Conservation (phyloP, 2,113 vertebrate genomes). For the Clarias batrachus region DNA sequence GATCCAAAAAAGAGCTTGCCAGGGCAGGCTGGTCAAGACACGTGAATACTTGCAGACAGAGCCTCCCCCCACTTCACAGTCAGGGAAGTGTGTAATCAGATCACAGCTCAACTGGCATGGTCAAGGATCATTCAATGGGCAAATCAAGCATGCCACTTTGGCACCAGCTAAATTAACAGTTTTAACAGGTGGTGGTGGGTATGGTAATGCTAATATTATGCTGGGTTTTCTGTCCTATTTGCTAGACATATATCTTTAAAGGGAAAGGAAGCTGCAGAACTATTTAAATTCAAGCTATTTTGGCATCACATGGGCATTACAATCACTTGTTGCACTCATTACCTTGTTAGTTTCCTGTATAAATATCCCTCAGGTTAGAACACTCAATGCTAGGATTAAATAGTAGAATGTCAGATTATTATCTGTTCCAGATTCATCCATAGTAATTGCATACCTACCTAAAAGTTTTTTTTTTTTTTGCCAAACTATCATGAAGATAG, state of each 20-base stretch:
- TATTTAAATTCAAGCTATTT: neutral
- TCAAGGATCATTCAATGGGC: conserved; percentile 38
- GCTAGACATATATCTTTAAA: neutral
- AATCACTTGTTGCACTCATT: neutral
- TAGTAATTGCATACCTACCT: neutral
- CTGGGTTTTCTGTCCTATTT: neutral
- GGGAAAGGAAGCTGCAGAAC: neutral
- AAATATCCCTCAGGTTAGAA: neutral
- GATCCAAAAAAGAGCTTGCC: conserved; percentile 58
- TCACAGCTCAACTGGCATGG: conserved; percentile 50
- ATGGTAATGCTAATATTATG: conserved; percentile 3
- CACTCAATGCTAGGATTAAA: neutral
- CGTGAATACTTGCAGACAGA: conserved; percentile 51
- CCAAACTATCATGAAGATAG: neutral
- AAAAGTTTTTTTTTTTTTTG: neutral
- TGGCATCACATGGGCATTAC: too few species aligned
- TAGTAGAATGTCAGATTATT: neutral
- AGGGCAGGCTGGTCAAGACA: conserved; percentile 56
- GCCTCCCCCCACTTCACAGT: conserved; percentile 55
- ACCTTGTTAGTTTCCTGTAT: neutral
- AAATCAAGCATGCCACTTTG: conserved; percentile 53
- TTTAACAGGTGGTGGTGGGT: conserved; percentile 25
- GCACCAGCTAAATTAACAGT: conserved; percentile 15
- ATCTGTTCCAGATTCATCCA: neutral
- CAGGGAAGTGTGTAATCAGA: conserved; percentile 61